These are phyloP conservation scores for Echinometra lucunter DNA, from an alignment of 53 echinoderm and acorn worm species.

Conservation along the genomic window DNA sequence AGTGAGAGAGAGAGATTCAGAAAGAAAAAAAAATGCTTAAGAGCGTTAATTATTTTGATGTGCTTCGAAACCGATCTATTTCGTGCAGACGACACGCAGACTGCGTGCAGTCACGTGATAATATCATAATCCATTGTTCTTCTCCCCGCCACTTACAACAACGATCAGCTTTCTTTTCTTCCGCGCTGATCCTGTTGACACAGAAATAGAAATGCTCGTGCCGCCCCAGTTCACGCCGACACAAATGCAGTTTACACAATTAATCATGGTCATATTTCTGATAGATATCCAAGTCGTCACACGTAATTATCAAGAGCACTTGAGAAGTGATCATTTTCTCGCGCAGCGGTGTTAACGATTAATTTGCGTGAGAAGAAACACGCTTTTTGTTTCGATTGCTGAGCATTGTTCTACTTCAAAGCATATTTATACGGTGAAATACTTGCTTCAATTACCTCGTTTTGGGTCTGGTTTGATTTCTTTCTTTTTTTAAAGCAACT, in stretches of 20 bases:
- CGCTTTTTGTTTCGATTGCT: background rate
- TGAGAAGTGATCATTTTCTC: background rate
- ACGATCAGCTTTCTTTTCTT: background rate
- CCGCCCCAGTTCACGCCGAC: background rate
- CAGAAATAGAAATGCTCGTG: background rate
- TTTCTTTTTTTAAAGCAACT: background rate
- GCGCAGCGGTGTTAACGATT: background rate
- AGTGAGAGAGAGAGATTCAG: background rate
- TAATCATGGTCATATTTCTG: background rate
- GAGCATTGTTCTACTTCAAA: background rate
- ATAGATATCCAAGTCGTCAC: background rate
- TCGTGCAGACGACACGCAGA: background rate
- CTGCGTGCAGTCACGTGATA: background rate
- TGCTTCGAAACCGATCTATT: conserved; percentile 30
- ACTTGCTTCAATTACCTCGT: background rate
- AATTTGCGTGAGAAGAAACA: conserved; percentile 18
- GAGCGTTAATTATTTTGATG: background rate
- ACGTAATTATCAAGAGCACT: background rate
- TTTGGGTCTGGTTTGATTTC: background rate
- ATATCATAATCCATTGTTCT: background rate
- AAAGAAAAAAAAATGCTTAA: background rate
- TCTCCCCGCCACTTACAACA: background rate
- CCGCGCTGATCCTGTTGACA: background rate
- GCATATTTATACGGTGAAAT: background rate
- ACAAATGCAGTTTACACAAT: background rate